Percentiles rank a stretch among this genome's conserved stretches.
phyloP scores from a whole-genome alignment of 2,797 vertebrate species.

The Fistularia tabacaria region DNA sequence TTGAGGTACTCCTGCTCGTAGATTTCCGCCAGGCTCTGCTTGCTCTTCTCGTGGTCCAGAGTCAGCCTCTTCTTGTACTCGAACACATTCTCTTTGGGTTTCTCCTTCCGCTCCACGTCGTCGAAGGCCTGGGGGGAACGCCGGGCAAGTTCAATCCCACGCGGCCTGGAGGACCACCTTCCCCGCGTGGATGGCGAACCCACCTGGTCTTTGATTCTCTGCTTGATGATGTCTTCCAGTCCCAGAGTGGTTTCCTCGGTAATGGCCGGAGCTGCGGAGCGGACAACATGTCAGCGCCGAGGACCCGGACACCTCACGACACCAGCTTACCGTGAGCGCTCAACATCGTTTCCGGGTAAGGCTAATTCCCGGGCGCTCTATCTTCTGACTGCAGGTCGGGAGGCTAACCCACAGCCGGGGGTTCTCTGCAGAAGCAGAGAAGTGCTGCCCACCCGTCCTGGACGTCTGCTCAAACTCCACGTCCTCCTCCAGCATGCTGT shows the following conservation, averaged over 20 bases:
- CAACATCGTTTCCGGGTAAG: not conserved
- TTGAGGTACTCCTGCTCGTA: constrained; percentile 95
- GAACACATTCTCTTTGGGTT: constrained; percentile 89
- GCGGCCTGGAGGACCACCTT: not conserved
- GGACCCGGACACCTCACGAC: not conserved
- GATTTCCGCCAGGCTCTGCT: constrained; percentile 91
- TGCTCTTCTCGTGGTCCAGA: constrained; percentile 96
- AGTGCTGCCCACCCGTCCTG: constrained; percentile 76
- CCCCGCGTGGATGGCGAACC: constrained; percentile 10
- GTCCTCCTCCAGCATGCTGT: constrained; percentile 92
- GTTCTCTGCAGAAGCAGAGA: not conserved
- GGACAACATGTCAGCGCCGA: not conserved
- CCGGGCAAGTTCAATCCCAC: not conserved
- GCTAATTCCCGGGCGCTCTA: too few species aligned
- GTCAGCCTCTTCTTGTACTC: constrained; percentile 94
- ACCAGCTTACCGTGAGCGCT: not conserved
- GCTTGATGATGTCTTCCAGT: constrained; percentile 95
- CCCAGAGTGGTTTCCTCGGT: constrained; percentile 94
- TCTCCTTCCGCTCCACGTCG: constrained; percentile 93
- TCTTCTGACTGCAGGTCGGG: too few species aligned
- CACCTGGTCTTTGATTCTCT: constrained; percentile 96
- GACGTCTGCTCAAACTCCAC: constrained; percentile 87
- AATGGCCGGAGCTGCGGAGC: constrained; percentile 81
- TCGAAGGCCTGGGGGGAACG: constrained; percentile 84
- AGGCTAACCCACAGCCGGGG: not conserved